Base-by-base conservation (phyloP, 1,140 invertebrate genomes). In the Euschistus heros region DNA sequence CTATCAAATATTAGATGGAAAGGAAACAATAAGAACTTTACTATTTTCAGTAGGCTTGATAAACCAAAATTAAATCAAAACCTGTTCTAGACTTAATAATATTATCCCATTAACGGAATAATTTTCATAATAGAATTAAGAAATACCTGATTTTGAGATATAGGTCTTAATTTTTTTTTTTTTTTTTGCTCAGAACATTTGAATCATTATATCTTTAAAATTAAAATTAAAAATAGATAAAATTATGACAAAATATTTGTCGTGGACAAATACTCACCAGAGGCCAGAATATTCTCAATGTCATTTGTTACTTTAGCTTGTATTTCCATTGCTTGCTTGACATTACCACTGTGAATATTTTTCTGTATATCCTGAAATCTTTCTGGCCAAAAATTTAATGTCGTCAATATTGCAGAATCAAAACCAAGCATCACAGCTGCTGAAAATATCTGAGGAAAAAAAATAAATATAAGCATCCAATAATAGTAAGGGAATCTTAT, bases 331-430 rank as follows among this genome's bases (percentile, higher is more conserved):
- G 63, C 63, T 42, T 55, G 22, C 18, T 52, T 44, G 18, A 37
- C 27, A 46, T 59, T 15, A 22, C 54, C 54, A 37, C 18, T 17
- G 7, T 27, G 18, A 17, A 65, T 59, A 13, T 2, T 18, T 3
- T 30, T 68, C 6, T 77, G 64, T 52, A 83, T 79, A 62, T 77
- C 68, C 0, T 75, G 64, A 24, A 72, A 71, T 3, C 76, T 64
- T 68, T 80, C 72, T 7, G 81, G 79, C 44, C 80, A 75, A 42
- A 88, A 75, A 69, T 86, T 89, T 44, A 81, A 77, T 7, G 80
- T 79, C 1, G 84, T 85, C 47, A 81, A 78, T 68, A 88, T 87
- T 20, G 80, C 80, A 4, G 84, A 86, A 70, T 84, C 79, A 70
- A 88, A 84, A 27, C 86, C 86, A 2, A 84, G 69, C 2, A 81